Base-by-base conservation (phyloP, 2,797 vertebrate genomes). In the Eulemur mongoz region DNA sequence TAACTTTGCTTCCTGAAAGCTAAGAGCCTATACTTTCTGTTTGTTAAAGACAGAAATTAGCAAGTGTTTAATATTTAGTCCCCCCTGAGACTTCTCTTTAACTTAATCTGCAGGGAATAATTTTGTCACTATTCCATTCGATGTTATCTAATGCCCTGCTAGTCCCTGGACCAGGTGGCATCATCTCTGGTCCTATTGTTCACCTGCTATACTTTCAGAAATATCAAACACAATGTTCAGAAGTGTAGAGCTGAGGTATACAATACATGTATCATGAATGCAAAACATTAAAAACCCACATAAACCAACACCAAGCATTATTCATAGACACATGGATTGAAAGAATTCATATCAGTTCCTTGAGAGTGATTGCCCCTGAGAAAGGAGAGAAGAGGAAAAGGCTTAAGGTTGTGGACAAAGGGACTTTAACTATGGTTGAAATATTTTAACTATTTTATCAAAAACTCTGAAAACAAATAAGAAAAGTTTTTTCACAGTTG, bases 361-460 rank as follows among this genome's bases (percentile, higher is more conserved):
- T 91, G 25, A 32, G 2, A 40, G 52, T 25, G 73, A 91, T 45
- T 35, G 15, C 61, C 67, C 67, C 57, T 27, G 22, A 79, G 40
- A 61, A 75, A 35, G 23, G 48, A 80, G 7, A 91, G 57, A 13
- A 89, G n/a, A 76, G 63, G 48, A 78, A 75, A 65, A n/a, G 32
- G 38, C 61, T 25, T 7, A 50, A 18, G 4, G 14, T 50, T 81
- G 48, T 27, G 43, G 75, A 57, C 65, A 65, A 96, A 94, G 1
- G 13, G 18, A 76, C 20, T 88, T 59, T 25, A 65, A 65, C 20
- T n/a, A 30, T 45, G 59, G 48, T 96, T 2, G 8, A 50, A 38
- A 75, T 27, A 22, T 83, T 80, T 91, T 80, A 78, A 76, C 78
- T 84, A 76, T 92, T 84, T 89, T 93, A 89, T 87, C 63, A 59